A percentile compares a stretch with the other conserved stretches of the same genome.
These are phyloP conservation scores for Lepisosteus oculatus DNA, from an alignment of 2,113 vertebrate genomes.

Conservation along the genomic window DNA sequence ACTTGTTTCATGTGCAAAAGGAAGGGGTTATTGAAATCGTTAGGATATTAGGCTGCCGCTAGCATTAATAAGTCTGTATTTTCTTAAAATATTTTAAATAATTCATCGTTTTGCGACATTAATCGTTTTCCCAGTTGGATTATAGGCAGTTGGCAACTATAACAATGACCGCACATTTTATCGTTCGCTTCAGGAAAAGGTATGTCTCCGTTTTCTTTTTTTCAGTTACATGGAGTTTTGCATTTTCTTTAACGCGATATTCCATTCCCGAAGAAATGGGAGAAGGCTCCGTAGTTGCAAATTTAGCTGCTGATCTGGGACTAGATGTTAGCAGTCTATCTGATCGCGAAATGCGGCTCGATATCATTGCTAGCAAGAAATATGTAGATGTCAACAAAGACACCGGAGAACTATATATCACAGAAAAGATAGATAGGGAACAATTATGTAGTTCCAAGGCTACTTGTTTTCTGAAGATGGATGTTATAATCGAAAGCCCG, in stretches of 20 bases:
- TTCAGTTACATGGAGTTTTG: background rate
- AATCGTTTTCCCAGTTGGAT: background rate
- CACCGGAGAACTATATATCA: conserved; percentile 52
- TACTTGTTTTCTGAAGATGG: conserved; percentile 41
- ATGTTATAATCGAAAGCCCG: conserved; percentile 50
- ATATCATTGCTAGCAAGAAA: conserved; percentile 25
- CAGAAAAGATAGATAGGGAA: conserved; percentile 49
- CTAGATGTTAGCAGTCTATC: conserved; percentile 34
- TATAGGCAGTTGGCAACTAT: no score
- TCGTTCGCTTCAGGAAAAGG: conserved; percentile 12
- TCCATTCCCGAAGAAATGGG: conserved; percentile 52
- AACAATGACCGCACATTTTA: background rate
- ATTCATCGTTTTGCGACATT: no score
- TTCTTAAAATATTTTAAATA: no score
- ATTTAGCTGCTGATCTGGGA: conserved; percentile 59
- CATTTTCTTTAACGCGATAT: conserved; percentile 32
- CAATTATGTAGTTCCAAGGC: conserved; percentile 29
- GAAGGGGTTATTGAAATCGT: no score
- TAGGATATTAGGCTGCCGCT: no score
- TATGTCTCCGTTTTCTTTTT: conserved; percentile 13
- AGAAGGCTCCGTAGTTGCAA: conserved; percentile 54
- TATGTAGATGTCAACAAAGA: conserved; percentile 56
- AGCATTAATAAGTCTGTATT: no score
- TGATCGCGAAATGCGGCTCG: conserved; percentile 32
- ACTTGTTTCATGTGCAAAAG: no score